phyloP scores from a whole-genome alignment of 1,140 invertebrate species.

The Polypedilum pembai region DNA sequence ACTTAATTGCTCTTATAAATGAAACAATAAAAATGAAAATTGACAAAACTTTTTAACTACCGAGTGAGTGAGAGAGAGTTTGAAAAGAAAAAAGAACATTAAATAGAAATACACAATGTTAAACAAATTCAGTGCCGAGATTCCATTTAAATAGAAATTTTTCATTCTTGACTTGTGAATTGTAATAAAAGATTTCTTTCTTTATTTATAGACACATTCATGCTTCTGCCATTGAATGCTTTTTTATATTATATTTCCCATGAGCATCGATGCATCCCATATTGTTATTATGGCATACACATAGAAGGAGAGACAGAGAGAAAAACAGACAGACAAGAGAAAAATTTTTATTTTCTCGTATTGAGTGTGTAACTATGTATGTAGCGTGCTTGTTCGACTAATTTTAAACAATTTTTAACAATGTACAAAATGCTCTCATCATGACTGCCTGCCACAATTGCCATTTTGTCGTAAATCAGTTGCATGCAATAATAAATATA shows the following conservation, averaged over 20 bases:
- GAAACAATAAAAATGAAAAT: too few relatives aligned
- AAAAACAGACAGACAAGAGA: too few relatives aligned
- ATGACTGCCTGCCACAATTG: constrained; percentile 15
- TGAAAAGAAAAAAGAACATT: background rate
- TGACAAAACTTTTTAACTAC: background rate
- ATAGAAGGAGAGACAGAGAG: too few relatives aligned
- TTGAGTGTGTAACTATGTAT: background rate
- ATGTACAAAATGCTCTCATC: constrained; percentile 8
- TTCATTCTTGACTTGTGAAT: constrained; percentile 25
- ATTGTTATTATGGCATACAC: background rate
- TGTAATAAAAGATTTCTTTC: background rate
- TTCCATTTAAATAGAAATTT: constrained; percentile 24
- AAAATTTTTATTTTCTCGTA: background rate
- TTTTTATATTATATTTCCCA: background rate
- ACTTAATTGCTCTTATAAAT: too few relatives aligned
- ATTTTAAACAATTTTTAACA: constrained; percentile 19
- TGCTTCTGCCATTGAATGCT: background rate
- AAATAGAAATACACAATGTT: background rate
- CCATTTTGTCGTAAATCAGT: constrained; percentile 17
- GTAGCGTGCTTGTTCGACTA: constrained; percentile 10
- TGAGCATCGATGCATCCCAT: constrained; percentile 2
- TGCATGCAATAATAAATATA: constrained; percentile 19
- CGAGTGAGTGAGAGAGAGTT: too few relatives aligned
- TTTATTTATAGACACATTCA: constrained; percentile 20
- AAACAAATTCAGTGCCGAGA: constrained; percentile 13